Percentiles rank a stretch among this genome's conserved stretches.
Conservation (phyloP, 2,113 vertebrate species). For the Geococcyx californianus region DNA sequence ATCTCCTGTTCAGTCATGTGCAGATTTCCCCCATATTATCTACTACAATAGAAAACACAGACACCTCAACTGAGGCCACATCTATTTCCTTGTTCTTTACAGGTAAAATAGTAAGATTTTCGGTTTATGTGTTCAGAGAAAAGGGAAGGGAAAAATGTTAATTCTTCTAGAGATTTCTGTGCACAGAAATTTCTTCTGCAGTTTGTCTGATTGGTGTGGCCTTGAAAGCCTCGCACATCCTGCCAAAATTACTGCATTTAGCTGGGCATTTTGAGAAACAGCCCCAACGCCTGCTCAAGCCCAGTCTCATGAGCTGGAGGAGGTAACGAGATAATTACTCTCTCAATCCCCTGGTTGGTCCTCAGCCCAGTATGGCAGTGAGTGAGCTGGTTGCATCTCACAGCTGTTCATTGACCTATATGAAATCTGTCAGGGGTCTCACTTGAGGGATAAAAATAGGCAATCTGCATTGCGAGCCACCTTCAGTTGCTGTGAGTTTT, state of each 20-base stretch:
- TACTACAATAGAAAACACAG: background rate
- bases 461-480: slow-evolving; percentile 46
- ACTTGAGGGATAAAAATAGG: slow-evolving; percentile 59
- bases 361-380: slow-evolving; percentile 3
- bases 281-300: slow-evolving; percentile 32
- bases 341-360: background rate
- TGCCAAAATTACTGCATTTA: background rate
- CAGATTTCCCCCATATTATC: background rate
- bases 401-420: slow-evolving; percentile 53
- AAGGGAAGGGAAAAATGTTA: background rate
- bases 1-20: background rate
- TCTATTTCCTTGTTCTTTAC: background rate
- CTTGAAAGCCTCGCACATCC: background rate
- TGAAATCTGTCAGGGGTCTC: slow-evolving; percentile 61
- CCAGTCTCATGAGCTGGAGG: background rate
- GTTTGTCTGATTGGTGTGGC: background rate
- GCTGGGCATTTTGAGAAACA: slow-evolving; percentile 15
- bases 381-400: slow-evolving; percentile 18
- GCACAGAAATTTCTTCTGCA: background rate
- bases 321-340: slow-evolving; percentile 47
- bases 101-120: background rate
- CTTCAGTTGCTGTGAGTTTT: slow-evolving; percentile 29
- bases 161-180: background rate
- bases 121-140: background rate
- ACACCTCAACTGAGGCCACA: background rate